These are phyloP conservation scores for Prionailurus viverrinus DNA, from an alignment of 2,113 vertebrate genomes.

Conservation along the genomic window DNA sequence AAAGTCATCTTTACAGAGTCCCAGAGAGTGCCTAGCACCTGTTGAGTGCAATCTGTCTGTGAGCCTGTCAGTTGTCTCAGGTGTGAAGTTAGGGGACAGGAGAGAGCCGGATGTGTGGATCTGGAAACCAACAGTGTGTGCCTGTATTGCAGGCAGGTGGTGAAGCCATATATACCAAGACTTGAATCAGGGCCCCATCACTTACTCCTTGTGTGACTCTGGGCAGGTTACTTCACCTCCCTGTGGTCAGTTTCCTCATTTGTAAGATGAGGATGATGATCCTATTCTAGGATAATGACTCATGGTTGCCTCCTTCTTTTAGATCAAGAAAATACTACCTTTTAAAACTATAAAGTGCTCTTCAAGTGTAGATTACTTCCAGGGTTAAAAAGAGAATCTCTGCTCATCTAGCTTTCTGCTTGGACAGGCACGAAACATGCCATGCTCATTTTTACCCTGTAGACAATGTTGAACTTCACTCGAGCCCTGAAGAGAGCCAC, in stretches of 20 bases:
- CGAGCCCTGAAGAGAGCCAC: neutral
- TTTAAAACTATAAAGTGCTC: neutral
- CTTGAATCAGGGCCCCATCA: neutral
- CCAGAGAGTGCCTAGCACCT: neutral
- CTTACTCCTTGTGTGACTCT: neutral
- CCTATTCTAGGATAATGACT: neutral
- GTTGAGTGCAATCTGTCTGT: neutral
- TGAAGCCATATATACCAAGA: neutral
- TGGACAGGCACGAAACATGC: neutral
- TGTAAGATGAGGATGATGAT: neutral
- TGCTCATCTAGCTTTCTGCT: neutral
- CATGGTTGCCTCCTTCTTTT: neutral
- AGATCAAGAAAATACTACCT: neutral
- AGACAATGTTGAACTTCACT: neutral
- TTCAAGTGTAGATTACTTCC: neutral
- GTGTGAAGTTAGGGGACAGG: neutral
- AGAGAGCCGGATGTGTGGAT: neutral
- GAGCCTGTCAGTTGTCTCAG: neutral
- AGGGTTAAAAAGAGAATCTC: neutral
- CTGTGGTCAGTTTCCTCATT: neutral
- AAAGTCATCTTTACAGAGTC: neutral
- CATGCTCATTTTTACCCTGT: neutral
- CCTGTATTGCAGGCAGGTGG: neutral
- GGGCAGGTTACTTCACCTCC: neutral
- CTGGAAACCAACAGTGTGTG: neutral